phyloP scores from a whole-genome alignment of 37 sponge, comb jelly and placozoan genomes.

The Corticium candelabrum region DNA sequence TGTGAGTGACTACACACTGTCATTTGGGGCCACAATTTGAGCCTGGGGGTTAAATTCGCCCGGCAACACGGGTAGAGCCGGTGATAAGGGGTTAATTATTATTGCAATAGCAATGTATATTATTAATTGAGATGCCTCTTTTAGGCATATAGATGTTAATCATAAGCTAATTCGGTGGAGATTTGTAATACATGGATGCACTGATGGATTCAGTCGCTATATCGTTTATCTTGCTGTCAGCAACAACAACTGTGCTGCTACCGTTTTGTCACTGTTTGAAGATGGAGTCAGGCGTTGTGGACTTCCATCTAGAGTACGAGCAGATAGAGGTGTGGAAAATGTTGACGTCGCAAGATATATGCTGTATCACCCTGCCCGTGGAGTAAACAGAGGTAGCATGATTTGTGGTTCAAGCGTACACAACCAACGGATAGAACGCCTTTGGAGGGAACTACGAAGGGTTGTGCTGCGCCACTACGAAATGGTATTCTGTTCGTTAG shows the following conservation, averaged over 20 bases:
- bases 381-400: slow-evolving; percentile 33
- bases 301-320: slow-evolving; percentile 46
- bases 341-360: slow-evolving; percentile 40
- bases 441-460: slow-evolving; percentile 51
- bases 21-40: no score
- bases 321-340: slow-evolving; percentile 58
- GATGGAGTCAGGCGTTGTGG: slow-evolving; percentile 34
- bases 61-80: no score
- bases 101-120: no score
- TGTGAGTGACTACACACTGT: no score
- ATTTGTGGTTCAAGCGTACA: slow-evolving; percentile 46
- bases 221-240: slow-evolving; percentile 19
- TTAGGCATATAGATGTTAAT: slow-evolving; percentile 61
- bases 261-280: slow-evolving; percentile 32
- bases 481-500: slow-evolving; percentile 31
- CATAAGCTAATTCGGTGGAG: slow-evolving; percentile 48
- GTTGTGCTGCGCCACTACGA: slow-evolving; percentile 40
- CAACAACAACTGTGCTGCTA: slow-evolving; percentile 36
- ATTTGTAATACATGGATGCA: slow-evolving; percentile 40
- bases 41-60: no score
- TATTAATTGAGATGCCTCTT: no score
- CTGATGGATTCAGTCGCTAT: slow-evolving; percentile 40
- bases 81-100: no score
- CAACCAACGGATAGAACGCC: slow-evolving; percentile 55
- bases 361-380: slow-evolving; percentile 46